Evolutionary conservation across 2,888 invertebrate species (phyloP), one percentile per base, ranked within the genome.

Genomic region (Drosophila subquinaria): DNA sequence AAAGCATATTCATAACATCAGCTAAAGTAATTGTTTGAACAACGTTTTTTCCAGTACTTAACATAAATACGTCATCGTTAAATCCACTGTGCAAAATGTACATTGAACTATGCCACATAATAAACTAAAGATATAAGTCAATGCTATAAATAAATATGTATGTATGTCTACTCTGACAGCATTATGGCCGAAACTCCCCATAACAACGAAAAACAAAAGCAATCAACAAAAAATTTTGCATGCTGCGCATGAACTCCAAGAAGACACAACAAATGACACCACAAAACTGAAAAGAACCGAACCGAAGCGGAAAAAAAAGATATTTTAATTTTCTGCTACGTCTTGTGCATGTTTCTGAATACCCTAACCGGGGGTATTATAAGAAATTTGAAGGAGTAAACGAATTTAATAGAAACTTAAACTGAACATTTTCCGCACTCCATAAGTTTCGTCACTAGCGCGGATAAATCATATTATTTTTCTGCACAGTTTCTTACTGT

Each of bases 241-340:
- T 84, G 75, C 88, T 76, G 73, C 67, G 63, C 85, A 75, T 75
- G 83, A 79, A 72, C 63, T 69, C 64, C 47, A 53, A 48, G 43
- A 64, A 67, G 69, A 81, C 60, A 76, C 83, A 74, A 78, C 69
- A 84, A 84, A 88, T 79, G 85, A 69, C 79, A 84, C 76, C 79
- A 73, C 65, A 68, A 80, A 79, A 72, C 76, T 68, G 51, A 79
- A 71, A 63, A 48, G 59, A 64, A 69, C 57, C 55, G 59, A 64
- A 70, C 3, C 61, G 51, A 75, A 61, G 20, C 56, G 62, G 70
- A 77, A 66, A 73, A 62, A 69, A 38, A 15, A 68, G 64, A 59
- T 70, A 70, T 83, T 73, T 88, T 66, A 78, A 84, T 73, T 78
- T 87, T 81, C 55, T 69, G 76, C 78, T 67, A 65, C 67, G 71